phyloP scores from a whole-genome alignment of 2,888 invertebrate genomes.

The Panzeria rudis region DNA sequence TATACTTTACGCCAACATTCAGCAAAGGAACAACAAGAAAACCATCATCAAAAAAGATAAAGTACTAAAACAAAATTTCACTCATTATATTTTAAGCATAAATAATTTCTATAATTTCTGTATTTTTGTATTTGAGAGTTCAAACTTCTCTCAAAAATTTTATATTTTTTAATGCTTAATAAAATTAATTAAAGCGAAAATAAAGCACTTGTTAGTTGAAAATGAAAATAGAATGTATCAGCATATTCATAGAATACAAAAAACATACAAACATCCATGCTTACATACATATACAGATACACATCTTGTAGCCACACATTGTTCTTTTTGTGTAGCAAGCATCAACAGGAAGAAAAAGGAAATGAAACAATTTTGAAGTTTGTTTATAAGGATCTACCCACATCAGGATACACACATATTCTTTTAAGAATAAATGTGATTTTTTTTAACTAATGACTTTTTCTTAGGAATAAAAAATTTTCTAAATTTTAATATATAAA shows the following conservation, averaged over 20 bases:
- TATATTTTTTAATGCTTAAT: conserved; percentile 25
- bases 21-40: neutral
- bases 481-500: no score
- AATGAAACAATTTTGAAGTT: conserved; percentile 20
- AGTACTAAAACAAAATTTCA: conserved; percentile 29
- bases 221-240: neutral
- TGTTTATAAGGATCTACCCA: neutral
- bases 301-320: neutral
- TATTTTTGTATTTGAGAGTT: conserved; percentile 9
- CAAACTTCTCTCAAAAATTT: conserved; percentile 3
- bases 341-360: conserved; percentile 13
- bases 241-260: neutral
- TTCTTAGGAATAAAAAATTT: neutral
- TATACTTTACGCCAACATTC: conserved; percentile 31
- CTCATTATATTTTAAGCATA: conserved; percentile 50
- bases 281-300: neutral
- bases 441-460: no score
- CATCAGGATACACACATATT: neutral
- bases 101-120: conserved; percentile 44
- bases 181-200: conserved; percentile 44
- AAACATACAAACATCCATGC: neutral
- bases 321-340: neutral
- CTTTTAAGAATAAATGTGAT: neutral
- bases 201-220: conserved; percentile 34
- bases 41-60: conserved; percentile 14